Base-by-base conservation (phyloP, 2,888 invertebrate species). In the Chrysodeixis includens region DNA sequence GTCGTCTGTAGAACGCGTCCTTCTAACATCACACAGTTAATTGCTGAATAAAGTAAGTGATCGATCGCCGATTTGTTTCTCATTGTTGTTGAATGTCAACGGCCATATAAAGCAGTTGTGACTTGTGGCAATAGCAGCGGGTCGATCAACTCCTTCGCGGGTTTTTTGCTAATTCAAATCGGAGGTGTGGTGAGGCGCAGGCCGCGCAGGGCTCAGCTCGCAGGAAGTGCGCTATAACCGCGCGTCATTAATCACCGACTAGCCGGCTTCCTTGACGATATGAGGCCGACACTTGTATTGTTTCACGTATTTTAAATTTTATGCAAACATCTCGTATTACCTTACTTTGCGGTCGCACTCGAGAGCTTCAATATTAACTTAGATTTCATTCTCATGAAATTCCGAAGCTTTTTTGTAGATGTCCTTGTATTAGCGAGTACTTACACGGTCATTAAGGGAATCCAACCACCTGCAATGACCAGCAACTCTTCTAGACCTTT, bases 181-280 rank as follows among this genome's bases (percentile, higher is more conserved):
- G 63, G 72, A 81, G 79, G 80, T 81, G 74, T 72, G 71, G 63
- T 62, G 74, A 56, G 59, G 62, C 66, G 58, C 57, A 71, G 78
- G 71, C 26, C 26, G 26, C 26, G 58, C 57, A 71, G 78, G 71
- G 70, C 66, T 71, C 44, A 66, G 60, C 59, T 68, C 87, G 76
- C 90, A 92, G 93, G 93, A 93, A 92, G 91, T 92, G 76, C 83
- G 88, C 88, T 85, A 86, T 90, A 89, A 88, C 66, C 73, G 85
- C 81, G 82, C 78, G 82, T 85, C 87, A 87, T 90, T 90, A 89
- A 89, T 89, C 88, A 87, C 83, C 82, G 82, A 85, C 83, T 82
- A 85, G 85, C 82, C 83, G 87, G 88, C 89, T 90, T 90, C 88
- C 85, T 87, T 81, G 86, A 83, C 77, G 76, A 83, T 76, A 82